Conservation (phyloP, 2,797 vertebrate species). For the Phrynocephalus vlangalii region DNA sequence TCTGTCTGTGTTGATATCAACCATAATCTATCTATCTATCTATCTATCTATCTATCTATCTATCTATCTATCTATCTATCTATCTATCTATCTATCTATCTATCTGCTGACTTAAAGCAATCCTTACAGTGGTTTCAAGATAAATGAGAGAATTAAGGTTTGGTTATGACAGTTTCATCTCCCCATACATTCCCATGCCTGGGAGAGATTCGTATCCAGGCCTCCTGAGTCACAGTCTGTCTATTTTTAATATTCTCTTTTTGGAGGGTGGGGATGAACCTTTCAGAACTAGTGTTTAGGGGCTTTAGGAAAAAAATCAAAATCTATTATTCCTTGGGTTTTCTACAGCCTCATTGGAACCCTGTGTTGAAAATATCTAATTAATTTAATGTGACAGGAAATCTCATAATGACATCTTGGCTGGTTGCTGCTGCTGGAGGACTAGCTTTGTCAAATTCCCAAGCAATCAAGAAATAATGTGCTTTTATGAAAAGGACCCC, state of each 20-base stretch:
- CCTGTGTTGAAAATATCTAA: constrained; percentile 33
- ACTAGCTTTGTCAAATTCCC: constrained; percentile 34
- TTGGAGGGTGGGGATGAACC: not conserved
- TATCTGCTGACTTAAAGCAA: too few relatives aligned
- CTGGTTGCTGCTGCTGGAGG: constrained; percentile 27
- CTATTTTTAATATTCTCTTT: constrained; percentile 14
- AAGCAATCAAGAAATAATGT: constrained; percentile 29
- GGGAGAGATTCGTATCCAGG: too few relatives aligned
- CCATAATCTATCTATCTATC: too few relatives aligned
- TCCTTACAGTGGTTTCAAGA: too few relatives aligned
- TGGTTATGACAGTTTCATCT: too few relatives aligned
- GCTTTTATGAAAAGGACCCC: constrained; percentile 20
- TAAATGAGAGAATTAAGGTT: too few relatives aligned
- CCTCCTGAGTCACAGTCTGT: not conserved
- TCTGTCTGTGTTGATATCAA: too few relatives aligned
- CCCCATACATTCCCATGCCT: too few relatives aligned
- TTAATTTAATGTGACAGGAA: constrained; percentile 40
- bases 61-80: too few relatives aligned
- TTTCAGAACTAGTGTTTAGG: constrained; percentile 17
- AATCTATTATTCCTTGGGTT: constrained; percentile 44
- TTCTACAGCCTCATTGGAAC: constrained; percentile 21
- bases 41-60: too few relatives aligned
- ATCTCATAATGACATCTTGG: constrained; percentile 44
- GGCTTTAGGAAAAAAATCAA: constrained; percentile 28
- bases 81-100: too few relatives aligned